These are phyloP conservation scores for Paramisgurnus dabryanus DNA, from an alignment of 2,113 vertebrate species.

Conservation along the genomic window DNA sequence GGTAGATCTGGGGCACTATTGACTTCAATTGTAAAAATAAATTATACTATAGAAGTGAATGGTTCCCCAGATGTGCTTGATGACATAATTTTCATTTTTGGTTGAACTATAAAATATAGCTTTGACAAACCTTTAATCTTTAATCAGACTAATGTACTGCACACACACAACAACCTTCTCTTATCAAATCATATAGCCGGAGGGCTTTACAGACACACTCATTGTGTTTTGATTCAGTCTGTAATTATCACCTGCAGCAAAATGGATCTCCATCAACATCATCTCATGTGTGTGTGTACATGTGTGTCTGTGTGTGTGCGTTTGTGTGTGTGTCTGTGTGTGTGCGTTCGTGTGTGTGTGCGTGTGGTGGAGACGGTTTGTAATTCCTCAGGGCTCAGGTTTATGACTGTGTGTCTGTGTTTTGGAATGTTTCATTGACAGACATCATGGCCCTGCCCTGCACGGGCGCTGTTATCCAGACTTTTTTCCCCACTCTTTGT, in stretches of 20 bases:
- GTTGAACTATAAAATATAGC: too few species aligned
- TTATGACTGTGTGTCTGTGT: slow-evolving; percentile 32
- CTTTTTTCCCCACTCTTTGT: slow-evolving; percentile 55
- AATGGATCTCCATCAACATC: not conserved
- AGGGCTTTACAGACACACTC: slow-evolving; percentile 53
- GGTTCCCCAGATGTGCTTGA: too few species aligned
- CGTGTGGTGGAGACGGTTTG: slow-evolving; percentile 6
- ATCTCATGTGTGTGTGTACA: not conserved
- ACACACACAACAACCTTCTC: slow-evolving; percentile 25
- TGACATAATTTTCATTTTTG: too few species aligned
- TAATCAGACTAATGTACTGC: not conserved
- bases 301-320: too few species aligned
- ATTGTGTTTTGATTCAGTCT: slow-evolving; percentile 33
- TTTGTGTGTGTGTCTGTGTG: too few species aligned
- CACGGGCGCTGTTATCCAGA: slow-evolving; percentile 1
- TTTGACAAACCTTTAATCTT: not conserved
- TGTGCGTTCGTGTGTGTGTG: too few species aligned
- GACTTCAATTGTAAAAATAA: too few species aligned
- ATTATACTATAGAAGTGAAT: too few species aligned
- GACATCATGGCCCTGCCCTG: slow-evolving; percentile 59
- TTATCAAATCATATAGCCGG: slow-evolving; percentile 52
- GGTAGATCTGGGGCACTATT: too few species aligned
- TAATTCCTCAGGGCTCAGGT: slow-evolving; percentile 2
- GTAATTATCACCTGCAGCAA: slow-evolving; percentile 58
- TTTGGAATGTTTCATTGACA: slow-evolving; percentile 45